Base-by-base conservation (phyloP, 1,140 invertebrate species). In the Dinothrombium tinctorium region DNA sequence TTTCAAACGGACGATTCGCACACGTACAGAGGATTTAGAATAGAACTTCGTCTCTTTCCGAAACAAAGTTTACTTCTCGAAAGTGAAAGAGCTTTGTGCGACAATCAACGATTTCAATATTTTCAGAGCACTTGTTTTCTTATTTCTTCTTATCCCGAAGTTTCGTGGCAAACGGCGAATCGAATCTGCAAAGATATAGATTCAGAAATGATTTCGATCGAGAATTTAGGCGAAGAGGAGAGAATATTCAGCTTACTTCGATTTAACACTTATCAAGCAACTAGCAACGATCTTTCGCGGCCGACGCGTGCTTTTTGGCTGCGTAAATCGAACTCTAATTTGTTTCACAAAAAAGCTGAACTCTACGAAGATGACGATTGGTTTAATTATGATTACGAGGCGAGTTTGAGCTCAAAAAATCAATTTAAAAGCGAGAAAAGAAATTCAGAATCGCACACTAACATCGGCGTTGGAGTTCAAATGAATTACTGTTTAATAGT, bases 1-100 rank as follows among this genome's bases (percentile, higher is more conserved):
- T 77, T 78, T 52, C 56, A 62, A 12, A 69, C 72, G 0, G 76
- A 80, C 54, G 72, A 72, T 49, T 74, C 72, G 1, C 66, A 74
- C 49, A 67, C 70, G 52, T 73, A 64, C 51, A 65, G 68, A 6
- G 75, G 76, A 7, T 78, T 69, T 51, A 67, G 71, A 48, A 68
- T 69, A 0, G 29, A 61, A 68, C 39, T 73, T 66, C 60, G 69
- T 67, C 48, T 66, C 65, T 21, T 42, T 15, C 9, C 31, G 41
- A 33, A 42, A 42, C 8, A 3, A 33, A 22, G 21, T 42, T 4
- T 44, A 9, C 8, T n/a, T n/a, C n/a, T n/a, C n/a, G n/a, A n/a
- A 36, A 26, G 8, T 37, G 37, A 26, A 42, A 40, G 7, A 33
- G 42, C 19, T 14, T 33, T 46, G 26, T 51, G 49, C 33, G 49